phyloP scores from a whole-genome alignment of 2,888 invertebrate species.

The Caenorhabditis angaria region DNA sequence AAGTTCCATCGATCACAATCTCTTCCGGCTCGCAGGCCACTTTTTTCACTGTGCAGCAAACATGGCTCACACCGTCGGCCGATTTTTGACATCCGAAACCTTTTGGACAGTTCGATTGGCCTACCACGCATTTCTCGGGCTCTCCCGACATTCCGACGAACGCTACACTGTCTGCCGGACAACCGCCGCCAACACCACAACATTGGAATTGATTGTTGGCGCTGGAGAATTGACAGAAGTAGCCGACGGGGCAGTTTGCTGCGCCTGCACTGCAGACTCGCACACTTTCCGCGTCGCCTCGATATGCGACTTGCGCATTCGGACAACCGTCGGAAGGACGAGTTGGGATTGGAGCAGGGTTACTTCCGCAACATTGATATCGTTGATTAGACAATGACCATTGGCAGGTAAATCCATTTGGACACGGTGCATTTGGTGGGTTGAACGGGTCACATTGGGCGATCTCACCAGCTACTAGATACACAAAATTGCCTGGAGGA shows the following conservation, averaged over 20 bases:
- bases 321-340: conserved; percentile 59
- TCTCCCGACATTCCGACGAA: conserved; percentile 58
- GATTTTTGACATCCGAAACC: conserved; percentile 54
- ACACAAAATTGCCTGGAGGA: conserved; percentile 52
- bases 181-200: conserved; percentile 57
- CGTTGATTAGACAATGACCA: conserved; percentile 54
- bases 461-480: conserved; percentile 45
- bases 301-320: conserved; percentile 53
- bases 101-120: conserved; percentile 54
- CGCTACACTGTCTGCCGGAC: conserved; percentile 48
- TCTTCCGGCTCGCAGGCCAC: conserved; percentile 47
- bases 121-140: conserved; percentile 54
- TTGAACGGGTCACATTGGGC: conserved; percentile 63
- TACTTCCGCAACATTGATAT: conserved; percentile 56
- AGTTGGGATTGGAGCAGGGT: conserved; percentile 41
- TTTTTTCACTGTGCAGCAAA: conserved; percentile 49
- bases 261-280: conserved; percentile 59
- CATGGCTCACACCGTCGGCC: conserved; percentile 35
- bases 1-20: conserved; percentile 51
- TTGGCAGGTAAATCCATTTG: conserved; percentile 55
- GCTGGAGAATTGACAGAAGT: conserved; percentile 60
- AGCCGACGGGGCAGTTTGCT: conserved; percentile 57
- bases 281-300: conserved; percentile 47
- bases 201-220: conserved; percentile 59
- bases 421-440: conserved; percentile 68